Conservation (phyloP, 1,140 invertebrate genomes). For the Tetragonula clypearis region DNA sequence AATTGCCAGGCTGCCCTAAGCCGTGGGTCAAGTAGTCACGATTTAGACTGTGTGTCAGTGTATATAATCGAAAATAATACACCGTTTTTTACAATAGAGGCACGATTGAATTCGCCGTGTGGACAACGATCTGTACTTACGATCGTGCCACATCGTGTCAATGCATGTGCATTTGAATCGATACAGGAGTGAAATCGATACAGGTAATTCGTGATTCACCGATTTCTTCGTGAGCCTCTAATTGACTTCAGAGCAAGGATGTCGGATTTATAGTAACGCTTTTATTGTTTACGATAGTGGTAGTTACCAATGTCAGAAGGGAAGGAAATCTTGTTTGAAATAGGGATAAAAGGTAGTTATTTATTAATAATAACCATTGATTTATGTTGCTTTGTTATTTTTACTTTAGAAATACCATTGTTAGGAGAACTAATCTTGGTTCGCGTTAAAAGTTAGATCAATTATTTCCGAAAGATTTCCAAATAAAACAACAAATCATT, state of each 20-base stretch:
- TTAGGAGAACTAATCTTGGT: neutral
- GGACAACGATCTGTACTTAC: neutral
- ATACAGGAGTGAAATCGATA: neutral
- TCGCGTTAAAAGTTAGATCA: neutral
- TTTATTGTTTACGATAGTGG: neutral
- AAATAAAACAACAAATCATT: neutral
- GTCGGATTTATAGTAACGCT: neutral
- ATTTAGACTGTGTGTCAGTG: constrained; percentile 54
- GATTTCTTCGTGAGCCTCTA: neutral
- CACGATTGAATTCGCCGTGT: constrained; percentile 14
- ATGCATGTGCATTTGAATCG: neutral
- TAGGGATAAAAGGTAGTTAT: neutral
- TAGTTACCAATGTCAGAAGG: neutral
- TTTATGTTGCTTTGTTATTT: too few species aligned
- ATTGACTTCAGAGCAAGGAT: neutral
- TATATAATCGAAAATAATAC: constrained; percentile 58
- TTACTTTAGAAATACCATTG: too few species aligned
- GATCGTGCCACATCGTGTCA: neutral
- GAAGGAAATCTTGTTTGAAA: neutral
- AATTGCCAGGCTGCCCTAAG: constrained; percentile 52
- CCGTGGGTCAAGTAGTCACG: constrained; percentile 54
- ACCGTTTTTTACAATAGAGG: constrained; percentile 6
- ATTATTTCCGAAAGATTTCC: neutral
- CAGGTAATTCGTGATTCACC: neutral
- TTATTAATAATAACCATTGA: too few species aligned